These are phyloP conservation scores for Hirundo rustica DNA, from an alignment of 2,797 vertebrate genomes.

Conservation along the genomic window DNA sequence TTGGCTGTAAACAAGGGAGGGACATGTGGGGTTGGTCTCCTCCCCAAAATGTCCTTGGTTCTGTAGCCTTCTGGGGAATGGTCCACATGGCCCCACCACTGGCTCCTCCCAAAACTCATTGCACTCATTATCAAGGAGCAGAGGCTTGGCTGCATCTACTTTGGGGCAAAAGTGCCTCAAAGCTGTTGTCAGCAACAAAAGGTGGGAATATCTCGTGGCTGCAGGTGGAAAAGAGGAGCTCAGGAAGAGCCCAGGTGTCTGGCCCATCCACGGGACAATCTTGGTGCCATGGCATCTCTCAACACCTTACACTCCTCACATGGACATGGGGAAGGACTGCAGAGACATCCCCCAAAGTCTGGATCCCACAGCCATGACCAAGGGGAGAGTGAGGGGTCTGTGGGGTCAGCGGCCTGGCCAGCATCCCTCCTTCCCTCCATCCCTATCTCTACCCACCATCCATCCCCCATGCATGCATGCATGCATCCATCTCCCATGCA, in stretches of 20 bases:
- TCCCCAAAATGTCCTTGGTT: background rate
- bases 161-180: background rate
- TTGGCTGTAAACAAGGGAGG: background rate
- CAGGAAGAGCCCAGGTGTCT: background rate
- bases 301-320: background rate
- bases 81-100: background rate
- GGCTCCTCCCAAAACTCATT: background rate
- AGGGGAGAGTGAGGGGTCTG: background rate
- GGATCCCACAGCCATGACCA: background rate
- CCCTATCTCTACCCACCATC: background rate
- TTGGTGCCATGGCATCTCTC: background rate
- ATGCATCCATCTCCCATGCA: background rate
- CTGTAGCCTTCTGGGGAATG: background rate
- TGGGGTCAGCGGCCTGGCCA: background rate
- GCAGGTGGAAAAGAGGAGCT: background rate
- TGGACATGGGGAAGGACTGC: background rate
- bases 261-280: background rate
- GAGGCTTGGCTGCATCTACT: background rate
- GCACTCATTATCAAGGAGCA: background rate
- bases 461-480: background rate
- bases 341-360: background rate
- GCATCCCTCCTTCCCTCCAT: background rate
- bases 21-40: background rate
- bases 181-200: background rate
- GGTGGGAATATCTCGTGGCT: background rate